A percentile compares a stretch with the other conserved stretches of the same genome.
Evolutionary conservation across 1,140 invertebrate species (phyloP).

Genomic region (Calosoma granatense): DNA sequence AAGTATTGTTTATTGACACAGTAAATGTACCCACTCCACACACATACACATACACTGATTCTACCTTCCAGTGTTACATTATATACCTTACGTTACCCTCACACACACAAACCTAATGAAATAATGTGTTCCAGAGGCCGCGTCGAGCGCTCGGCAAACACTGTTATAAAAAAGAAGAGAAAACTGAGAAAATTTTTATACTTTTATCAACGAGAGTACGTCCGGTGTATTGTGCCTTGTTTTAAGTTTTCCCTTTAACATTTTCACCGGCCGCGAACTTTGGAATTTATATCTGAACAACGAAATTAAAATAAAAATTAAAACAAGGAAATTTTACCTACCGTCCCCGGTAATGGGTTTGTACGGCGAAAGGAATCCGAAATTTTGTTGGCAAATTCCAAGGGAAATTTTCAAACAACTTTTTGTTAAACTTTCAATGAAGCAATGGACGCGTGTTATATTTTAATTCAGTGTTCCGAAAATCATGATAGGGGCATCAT

Average conservation of each 20-base stretch:
- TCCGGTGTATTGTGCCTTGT: background rate
- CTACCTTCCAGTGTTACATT: background rate
- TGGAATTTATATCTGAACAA: background rate
- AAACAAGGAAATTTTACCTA: background rate
- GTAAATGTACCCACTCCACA: background rate
- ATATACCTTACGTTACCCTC: background rate
- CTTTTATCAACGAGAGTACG: background rate
- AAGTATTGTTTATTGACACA: background rate
- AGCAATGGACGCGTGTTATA: no score
- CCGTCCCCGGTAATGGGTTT: background rate
- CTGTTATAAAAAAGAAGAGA: background rate
- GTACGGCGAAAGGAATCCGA: no score
- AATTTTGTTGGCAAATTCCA: no score
- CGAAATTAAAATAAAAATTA: background rate
- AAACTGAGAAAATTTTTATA: background rate
- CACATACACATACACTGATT: background rate
- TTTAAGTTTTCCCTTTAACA: background rate
- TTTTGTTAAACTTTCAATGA: no score
- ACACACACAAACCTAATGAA: background rate
- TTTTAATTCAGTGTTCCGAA: no score
- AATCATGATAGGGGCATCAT: no score
- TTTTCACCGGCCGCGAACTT: background rate
- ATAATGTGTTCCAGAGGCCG: background rate
- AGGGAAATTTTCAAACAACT: no score
- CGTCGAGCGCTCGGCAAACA: background rate